A percentile compares a stretch with the other conserved stretches of the same genome.
These are phyloP conservation scores for Lysiphlebus fabarum DNA, from an alignment of 1,140 invertebrate species.

Conservation along the genomic window DNA sequence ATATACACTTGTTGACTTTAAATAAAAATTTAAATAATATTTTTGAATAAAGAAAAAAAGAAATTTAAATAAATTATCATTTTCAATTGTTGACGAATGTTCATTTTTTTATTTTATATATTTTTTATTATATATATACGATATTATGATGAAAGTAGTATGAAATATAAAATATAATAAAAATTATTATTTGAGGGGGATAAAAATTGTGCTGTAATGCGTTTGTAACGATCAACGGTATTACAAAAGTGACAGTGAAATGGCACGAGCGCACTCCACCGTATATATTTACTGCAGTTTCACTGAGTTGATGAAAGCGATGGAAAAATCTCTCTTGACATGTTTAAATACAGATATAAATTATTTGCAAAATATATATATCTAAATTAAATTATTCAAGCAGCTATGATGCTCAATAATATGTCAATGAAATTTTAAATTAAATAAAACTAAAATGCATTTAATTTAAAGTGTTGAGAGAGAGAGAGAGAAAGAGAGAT, in stretches of 20 bases:
- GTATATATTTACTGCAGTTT: constrained; percentile 29
- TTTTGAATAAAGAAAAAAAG: not conserved
- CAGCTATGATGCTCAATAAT: too few relatives aligned
- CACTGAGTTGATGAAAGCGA: constrained; percentile 43
- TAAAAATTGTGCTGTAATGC: constrained; percentile 36
- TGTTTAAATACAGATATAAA: constrained; percentile 24
- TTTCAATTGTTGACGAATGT: not conserved
- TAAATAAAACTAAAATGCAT: too few relatives aligned
- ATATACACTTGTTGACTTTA: too few relatives aligned
- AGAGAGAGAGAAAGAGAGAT: too few relatives aligned
- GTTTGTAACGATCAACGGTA: constrained; percentile 42
- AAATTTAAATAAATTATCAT: too few relatives aligned
- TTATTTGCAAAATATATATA: too few relatives aligned
- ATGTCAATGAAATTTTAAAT: too few relatives aligned
- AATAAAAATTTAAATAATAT: not conserved
- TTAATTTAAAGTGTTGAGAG: too few relatives aligned
- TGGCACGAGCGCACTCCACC: constrained; percentile 28
- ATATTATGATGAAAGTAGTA: constrained; percentile 22
- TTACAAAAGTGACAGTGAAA: constrained; percentile 52
- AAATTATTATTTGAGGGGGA: constrained; percentile 21
- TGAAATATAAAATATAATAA: constrained; percentile 2
- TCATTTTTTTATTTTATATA: not conserved
- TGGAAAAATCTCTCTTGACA: constrained; percentile 29
- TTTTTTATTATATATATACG: too few relatives aligned
- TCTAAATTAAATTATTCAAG: too few relatives aligned